Evolutionary conservation across 2,113 vertebrate species (phyloP).

Genomic region (Ammodytes marinus): DNA sequence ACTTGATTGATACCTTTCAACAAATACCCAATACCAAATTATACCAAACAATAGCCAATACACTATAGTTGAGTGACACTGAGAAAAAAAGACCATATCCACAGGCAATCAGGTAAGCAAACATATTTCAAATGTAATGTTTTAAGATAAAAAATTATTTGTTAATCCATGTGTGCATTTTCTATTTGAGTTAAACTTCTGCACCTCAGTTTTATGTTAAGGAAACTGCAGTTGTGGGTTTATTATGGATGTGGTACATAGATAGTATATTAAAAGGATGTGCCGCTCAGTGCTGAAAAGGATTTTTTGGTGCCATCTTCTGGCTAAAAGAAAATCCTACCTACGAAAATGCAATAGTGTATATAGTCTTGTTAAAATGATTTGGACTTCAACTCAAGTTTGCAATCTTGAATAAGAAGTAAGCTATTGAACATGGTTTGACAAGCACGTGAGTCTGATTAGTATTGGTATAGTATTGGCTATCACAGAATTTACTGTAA

Average conservation of each 20-base stretch:
- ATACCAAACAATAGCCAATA: neutral
- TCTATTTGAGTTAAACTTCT: neutral
- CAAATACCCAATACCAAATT: neutral
- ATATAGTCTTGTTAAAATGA: neutral
- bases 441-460: neutral
- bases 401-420: conserved; percentile 1
- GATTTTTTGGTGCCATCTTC: neutral
- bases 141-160: neutral
- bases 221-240: neutral
- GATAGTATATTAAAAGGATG: neutral
- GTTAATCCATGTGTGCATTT: neutral
- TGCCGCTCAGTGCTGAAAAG: neutral
- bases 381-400: neutral
- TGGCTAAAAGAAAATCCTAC: neutral
- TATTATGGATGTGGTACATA: neutral
- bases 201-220: neutral
- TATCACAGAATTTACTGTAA: neutral
- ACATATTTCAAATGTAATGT: neutral
- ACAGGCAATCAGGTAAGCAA: neutral
- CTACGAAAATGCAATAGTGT: neutral
- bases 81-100: neutral
- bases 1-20: neutral
- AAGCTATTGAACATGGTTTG: neutral
- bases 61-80: neutral
- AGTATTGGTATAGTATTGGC: neutral